phyloP scores from a whole-genome alignment of 2,113 vertebrate species.

The Aldabrachelys gigantea region DNA sequence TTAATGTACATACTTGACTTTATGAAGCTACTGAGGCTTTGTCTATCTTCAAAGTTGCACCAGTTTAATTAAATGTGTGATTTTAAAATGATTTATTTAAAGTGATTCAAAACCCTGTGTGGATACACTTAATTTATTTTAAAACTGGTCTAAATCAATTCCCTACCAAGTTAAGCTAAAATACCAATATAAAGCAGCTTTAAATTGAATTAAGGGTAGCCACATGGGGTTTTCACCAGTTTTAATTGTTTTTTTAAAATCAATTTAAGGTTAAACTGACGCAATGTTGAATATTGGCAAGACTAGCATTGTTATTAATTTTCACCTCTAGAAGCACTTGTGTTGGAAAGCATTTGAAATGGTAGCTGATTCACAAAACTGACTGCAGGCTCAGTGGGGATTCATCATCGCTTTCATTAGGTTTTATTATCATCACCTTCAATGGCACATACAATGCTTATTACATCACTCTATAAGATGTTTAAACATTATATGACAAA shows the following conservation, averaged over 20 bases:
- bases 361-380: not conserved
- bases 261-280: not conserved
- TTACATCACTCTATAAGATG: not conserved
- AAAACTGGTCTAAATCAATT: not conserved
- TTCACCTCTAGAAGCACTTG: not conserved
- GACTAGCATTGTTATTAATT: not conserved
- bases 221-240: not conserved
- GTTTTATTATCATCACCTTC: conserved; percentile 52
- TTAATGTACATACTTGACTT: not conserved
- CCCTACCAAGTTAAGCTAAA: not conserved
- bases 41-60: not conserved
- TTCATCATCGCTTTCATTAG: conserved; percentile 42
- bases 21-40: not conserved
- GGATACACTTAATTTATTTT: not conserved
- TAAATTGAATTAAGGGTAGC: not conserved
- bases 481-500: conserved; percentile 18
- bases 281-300: not conserved
- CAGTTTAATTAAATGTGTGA: not conserved
- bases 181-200: not conserved
- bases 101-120: not conserved
- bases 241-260: not conserved
- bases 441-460: conserved; percentile 32
- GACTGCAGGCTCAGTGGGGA: not conserved
- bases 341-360: conserved; percentile 19
- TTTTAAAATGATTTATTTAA: not conserved